Conservation (phyloP, 2,888 invertebrate genomes). For the Furcula furcula region DNA sequence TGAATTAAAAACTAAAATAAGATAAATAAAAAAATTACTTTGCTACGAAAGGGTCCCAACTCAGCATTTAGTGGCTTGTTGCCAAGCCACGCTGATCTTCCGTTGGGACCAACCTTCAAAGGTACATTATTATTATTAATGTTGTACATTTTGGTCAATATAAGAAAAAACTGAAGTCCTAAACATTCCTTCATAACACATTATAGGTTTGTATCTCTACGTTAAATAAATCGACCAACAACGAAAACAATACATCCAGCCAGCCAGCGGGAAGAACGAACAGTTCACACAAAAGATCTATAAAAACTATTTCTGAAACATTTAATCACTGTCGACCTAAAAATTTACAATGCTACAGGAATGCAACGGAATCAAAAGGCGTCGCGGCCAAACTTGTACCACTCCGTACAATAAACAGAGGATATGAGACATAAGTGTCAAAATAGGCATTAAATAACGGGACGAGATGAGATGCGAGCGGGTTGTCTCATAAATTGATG, state of each 20-base stretch:
- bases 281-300: conserved; percentile 21
- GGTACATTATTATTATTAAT: too few relatives aligned
- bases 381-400: conserved; percentile 60
- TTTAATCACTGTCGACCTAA: conserved; percentile 48
- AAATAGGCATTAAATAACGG: conserved; percentile 72
- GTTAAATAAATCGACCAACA: neutral
- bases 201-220: too few relatives aligned
- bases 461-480: conserved; percentile 66
- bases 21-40: too few relatives aligned
- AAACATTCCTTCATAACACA: too few relatives aligned
- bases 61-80: too few relatives aligned
- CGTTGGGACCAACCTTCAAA: too few relatives aligned
- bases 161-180: too few relatives aligned
- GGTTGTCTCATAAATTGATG: conserved; percentile 76
- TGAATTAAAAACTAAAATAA: too few relatives aligned
- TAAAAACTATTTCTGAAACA: conserved; percentile 43
- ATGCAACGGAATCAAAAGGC: conserved; percentile 54
- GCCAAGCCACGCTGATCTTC: too few relatives aligned
- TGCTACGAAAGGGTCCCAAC: too few relatives aligned
- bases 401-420: conserved; percentile 58
- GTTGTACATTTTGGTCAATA: too few relatives aligned
- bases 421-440: conserved; percentile 71
- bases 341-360: conserved; percentile 46
- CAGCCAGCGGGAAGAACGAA: too few relatives aligned
- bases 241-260: neutral